phyloP scores from a whole-genome alignment of 37 sponge, comb jelly and placozoan species.

The Diacarnus erythraeanus region DNA sequence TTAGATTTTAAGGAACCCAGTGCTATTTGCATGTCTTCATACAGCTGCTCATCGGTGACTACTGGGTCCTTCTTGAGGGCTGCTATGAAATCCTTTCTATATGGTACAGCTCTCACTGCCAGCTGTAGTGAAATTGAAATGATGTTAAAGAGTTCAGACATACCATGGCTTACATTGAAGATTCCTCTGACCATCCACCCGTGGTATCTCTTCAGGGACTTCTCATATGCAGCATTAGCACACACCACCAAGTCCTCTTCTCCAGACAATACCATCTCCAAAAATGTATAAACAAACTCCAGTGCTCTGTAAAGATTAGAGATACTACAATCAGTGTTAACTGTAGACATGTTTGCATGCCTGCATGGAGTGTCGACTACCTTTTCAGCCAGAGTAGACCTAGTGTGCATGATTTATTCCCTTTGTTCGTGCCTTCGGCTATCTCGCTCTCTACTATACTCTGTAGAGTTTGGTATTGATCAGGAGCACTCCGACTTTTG shows the following conservation, averaged over 20 bases:
- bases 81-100: constrained; percentile 55
- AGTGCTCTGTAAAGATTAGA: constrained; percentile 70
- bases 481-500: constrained; percentile 45
- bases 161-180: constrained; percentile 65
- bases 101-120: constrained; percentile 76
- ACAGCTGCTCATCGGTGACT: constrained; percentile 42
- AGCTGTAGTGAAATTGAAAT: constrained; percentile 33
- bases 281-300: constrained; percentile 72
- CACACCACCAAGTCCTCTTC: constrained; percentile 73
- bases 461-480: constrained; percentile 52
- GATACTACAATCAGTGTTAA: too few species aligned
- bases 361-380: too few species aligned
- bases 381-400: constrained; percentile 88
- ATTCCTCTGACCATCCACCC: constrained; percentile 78
- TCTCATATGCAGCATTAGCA: constrained; percentile 69
- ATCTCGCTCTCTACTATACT: constrained; percentile 79
- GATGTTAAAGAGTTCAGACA: background rate
- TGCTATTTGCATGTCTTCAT: constrained; percentile 45
- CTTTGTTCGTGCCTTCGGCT: constrained; percentile 49
- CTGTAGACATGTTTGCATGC: too few species aligned
- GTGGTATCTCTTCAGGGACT: constrained; percentile 72
- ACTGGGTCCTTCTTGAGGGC: constrained; percentile 54
- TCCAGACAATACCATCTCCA: constrained; percentile 55
- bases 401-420: constrained; percentile 62
- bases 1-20: constrained; percentile 28